Evolutionary conservation across 2,113 vertebrate species (phyloP), one percentile per base, ranked within the genome.

Genomic region (Hemiprocne comata): DNA sequence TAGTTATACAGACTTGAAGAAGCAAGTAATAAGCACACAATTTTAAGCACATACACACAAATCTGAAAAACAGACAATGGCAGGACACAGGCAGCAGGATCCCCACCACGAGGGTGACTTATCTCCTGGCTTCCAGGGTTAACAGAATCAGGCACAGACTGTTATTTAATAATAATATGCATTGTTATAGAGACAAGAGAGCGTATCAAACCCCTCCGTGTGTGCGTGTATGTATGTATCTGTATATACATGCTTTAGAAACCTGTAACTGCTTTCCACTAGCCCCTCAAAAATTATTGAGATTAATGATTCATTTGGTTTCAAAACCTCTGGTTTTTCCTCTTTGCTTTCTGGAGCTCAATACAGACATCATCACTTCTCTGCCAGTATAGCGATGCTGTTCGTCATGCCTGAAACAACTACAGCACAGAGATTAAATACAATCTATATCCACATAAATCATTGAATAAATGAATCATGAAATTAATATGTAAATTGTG

Each of bases 401-500:
- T 96, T 98, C 89, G 92, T 98, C 98, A 98, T 97, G 98, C 98
- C 98, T 97, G 97, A 98, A 98, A 98, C 96, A 98, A 98, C 97
- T 96, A 98, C 96, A 97, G 95, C 94, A 96, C 94, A 78, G 97
- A 98, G 98, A 99, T 98, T 98, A 98, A 99, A 98, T 98, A 98
- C 98, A 98, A 98, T 98, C 98, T 98, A 98, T 98, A 98, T 97
- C 97, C 98, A 99, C 98, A 99, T 98, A 99, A 99, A 99, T 99
- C 98, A 98, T 97, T 98, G 98, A 99, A 98, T 98, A 99, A 99
- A 99, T 98, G 98, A 99, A 98, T 99, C 98, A 99, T 99, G 98
- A 99, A 99, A 99, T 99, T 98, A 99, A 99, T 99, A 99, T 98
- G 98, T 98, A 99, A 99, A 99, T 98, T 99, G 98, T 98, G 98